Base-by-base conservation (phyloP, 2,888 invertebrate genomes). In the Villa cingulata region DNA sequence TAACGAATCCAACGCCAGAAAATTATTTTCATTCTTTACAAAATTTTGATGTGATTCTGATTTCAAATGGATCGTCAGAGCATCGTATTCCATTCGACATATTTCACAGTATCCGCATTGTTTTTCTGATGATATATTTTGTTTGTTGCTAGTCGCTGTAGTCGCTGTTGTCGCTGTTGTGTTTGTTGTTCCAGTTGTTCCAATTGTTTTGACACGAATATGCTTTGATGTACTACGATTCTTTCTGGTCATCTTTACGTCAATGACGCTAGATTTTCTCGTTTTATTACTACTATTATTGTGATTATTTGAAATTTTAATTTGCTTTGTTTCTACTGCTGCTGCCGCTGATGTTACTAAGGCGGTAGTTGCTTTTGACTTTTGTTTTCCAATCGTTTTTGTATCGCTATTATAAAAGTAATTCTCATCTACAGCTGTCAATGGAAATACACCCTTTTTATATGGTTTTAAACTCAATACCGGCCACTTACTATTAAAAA, bases 81-180 rank as follows among this genome's bases (percentile, higher is more conserved):
- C 81, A 50, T 74, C 74, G 65, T 84, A 87, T 58, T 83, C 82
- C 43, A 77, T 70, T 61, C 81, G 82, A 66, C 87, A 87, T 65
- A 87, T 81, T 70, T 86, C 85, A 70, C 86, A 86, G 61, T 82
- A 86, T 17, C 86, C 86, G 39, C 75, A 75, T 53, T 72, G 68
- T 41, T 68, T 67, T 4, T 68, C 66, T 29, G 60, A 64, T 1
- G 66, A 58, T 12, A 53, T 50, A 10, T 54, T 51, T 1, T 43
- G 45, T 14, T 45, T 45, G 2, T 44, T 49, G 14, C 46, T 45
- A 16, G 50, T 52, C 38, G 51, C 50, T n/a, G 41, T 43, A 4
- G 41, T 19, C 43, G 51, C 49, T 10, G 50, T 27, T 6, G 37
- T 37, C 10, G 36, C 65, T 63, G 46, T 63, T 62, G 4, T 49